Evolutionary conservation across 2,797 vertebrate genomes (phyloP).

Genomic region (Spinibarbus caldwelli): DNA sequence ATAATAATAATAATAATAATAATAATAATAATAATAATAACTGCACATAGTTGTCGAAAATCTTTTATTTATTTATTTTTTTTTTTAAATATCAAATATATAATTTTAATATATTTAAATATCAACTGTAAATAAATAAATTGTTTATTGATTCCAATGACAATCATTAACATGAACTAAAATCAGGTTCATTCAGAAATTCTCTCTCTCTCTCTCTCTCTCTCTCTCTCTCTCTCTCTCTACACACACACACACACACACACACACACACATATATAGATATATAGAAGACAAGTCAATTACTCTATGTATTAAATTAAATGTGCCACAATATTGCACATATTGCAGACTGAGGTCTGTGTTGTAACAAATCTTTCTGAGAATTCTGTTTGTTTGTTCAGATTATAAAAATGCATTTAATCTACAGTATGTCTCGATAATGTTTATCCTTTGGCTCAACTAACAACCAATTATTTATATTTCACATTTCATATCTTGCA

Average conservation of each 20-base stretch:
- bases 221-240: too few species aligned
- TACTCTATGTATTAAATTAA: background rate
- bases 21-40: background rate
- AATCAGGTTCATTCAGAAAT: background rate
- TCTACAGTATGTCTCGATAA: background rate
- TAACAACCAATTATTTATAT: constrained; percentile 29
- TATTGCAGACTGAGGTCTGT: background rate
- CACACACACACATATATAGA: too few species aligned
- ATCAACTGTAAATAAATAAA: background rate
- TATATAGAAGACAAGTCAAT: background rate
- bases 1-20: background rate
- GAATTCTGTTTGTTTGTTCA: constrained; percentile 17
- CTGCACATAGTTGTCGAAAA: background rate
- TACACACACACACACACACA: too few species aligned
- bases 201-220: too few species aligned
- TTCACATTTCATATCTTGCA: constrained; percentile 3
- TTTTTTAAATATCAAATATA: too few species aligned
- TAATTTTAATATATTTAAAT: background rate
- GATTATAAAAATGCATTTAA: background rate
- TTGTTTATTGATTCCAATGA: background rate
- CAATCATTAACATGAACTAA: background rate
- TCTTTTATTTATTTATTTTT: too few species aligned
- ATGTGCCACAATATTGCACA: background rate
- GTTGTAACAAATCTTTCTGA: background rate
- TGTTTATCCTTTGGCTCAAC: constrained; percentile 20